These are phyloP conservation scores for Orthonychiurus folsomi DNA, from an alignment of 2,888 invertebrate species.

Conservation along the genomic window DNA sequence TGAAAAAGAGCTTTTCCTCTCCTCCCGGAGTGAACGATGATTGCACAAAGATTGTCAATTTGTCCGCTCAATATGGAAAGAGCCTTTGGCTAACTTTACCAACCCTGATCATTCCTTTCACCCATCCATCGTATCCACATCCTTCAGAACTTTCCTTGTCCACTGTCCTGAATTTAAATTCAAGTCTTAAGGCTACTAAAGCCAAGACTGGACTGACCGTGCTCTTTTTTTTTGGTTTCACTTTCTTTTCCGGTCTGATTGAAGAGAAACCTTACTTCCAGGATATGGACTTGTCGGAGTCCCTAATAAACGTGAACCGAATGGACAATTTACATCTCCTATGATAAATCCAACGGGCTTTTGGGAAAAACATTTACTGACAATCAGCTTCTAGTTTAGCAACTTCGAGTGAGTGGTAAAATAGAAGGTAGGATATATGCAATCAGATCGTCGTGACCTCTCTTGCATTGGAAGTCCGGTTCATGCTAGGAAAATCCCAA, in stretches of 20 bases:
- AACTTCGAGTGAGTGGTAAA: too few species aligned
- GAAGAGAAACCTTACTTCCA: background rate
- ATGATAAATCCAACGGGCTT: background rate
- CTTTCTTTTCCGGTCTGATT: conserved; percentile 2
- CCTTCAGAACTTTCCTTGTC: conserved; percentile 3
- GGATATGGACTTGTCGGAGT: background rate
- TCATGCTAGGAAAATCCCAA: too few species aligned
- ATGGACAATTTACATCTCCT: background rate
- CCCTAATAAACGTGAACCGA: background rate
- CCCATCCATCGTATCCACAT: background rate
- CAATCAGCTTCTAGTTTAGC: too few species aligned
- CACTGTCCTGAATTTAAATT: background rate
- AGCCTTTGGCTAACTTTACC: conserved; percentile 37
- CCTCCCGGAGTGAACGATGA: conserved; percentile 26
- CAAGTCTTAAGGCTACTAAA: background rate
- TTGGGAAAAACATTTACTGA: too few species aligned
- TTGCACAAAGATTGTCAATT: conserved; percentile 42
- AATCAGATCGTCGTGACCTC: too few species aligned
- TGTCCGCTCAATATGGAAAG: conserved; percentile 41
- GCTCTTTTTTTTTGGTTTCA: too few species aligned
- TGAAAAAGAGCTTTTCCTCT: conserved; percentile 3
- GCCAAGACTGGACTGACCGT: too few species aligned
- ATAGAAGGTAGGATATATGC: too few species aligned
- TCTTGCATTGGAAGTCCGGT: too few species aligned
- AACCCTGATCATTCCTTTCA: background rate